A percentile compares a stretch with the other conserved stretches of the same genome.
These are phyloP conservation scores for Hemibagrus wyckioides DNA, from an alignment of 2,113 vertebrate genomes.

Conservation along the genomic window DNA sequence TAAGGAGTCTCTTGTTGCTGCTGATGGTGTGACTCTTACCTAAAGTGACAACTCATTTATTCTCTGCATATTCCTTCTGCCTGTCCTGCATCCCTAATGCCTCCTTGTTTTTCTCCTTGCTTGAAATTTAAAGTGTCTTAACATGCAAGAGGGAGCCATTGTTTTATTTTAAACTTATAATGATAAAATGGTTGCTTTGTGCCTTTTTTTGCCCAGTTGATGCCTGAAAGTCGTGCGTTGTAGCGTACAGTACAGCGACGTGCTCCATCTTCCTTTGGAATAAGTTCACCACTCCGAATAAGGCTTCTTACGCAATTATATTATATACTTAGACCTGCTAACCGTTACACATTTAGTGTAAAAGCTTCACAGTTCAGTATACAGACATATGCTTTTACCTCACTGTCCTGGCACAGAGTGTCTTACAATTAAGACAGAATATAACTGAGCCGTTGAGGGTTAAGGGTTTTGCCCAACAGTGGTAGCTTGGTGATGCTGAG, in stretches of 20 bases:
- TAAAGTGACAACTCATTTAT: slow-evolving; percentile 79
- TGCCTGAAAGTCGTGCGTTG: neutral
- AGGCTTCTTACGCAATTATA: no score
- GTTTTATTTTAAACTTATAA: slow-evolving; percentile 28
- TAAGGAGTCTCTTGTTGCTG: slow-evolving; percentile 68
- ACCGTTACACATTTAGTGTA: neutral
- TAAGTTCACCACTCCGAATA: neutral
- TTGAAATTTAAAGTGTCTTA: slow-evolving; percentile 38
- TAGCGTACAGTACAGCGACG: neutral
- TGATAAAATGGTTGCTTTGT: neutral
- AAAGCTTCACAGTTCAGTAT: neutral
- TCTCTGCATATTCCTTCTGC: slow-evolving; percentile 71
- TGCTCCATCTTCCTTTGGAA: slow-evolving; percentile 26
- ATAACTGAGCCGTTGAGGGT: neutral
- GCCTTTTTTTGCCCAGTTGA: neutral
- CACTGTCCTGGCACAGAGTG: neutral
- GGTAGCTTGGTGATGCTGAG: neutral
- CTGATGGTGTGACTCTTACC: slow-evolving; percentile 73
- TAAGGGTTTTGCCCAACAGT: neutral
- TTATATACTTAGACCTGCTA: neutral
- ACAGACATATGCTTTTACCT: neutral
- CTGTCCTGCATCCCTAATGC: slow-evolving; percentile 68
- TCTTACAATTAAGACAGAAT: neutral
- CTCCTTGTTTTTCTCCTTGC: slow-evolving; percentile 56
- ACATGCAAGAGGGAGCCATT: slow-evolving; percentile 17